Conservation (phyloP, 2,888 invertebrate genomes). For the Drosophila conformis region DNA sequence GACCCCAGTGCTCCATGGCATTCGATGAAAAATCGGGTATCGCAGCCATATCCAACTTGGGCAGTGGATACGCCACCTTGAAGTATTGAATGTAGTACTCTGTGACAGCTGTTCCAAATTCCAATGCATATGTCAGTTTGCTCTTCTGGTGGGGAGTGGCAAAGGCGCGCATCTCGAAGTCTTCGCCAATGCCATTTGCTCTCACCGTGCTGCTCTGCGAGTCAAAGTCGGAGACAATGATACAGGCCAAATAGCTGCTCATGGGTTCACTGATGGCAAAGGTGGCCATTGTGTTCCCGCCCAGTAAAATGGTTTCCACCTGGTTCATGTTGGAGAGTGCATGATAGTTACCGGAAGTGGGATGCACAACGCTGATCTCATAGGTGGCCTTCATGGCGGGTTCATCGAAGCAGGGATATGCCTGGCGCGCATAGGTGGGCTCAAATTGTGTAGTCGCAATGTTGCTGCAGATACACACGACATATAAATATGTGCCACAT, state of each 20-base stretch:
- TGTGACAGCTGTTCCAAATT: constrained; percentile 89
- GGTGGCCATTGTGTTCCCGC: constrained; percentile 87
- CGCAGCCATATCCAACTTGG: constrained; percentile 88
- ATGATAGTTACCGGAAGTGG: constrained; percentile 87
- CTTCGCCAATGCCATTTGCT: constrained; percentile 86
- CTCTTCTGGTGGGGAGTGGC: constrained; percentile 90
- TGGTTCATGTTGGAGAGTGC: constrained; percentile 89
- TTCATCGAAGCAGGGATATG: constrained; percentile 98
- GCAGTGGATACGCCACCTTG: constrained; percentile 92
- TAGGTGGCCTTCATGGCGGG: constrained; percentile 95
- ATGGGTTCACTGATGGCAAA: constrained; percentile 94
- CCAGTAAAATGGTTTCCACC: constrained; percentile 42
- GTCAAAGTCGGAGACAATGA: constrained; percentile 95
- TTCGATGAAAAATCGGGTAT: constrained; percentile 86
- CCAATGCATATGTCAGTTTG: constrained; percentile 91
- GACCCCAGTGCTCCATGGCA: constrained; percentile 98
- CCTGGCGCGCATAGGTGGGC: constrained; percentile 96
- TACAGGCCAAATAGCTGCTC: constrained; percentile 96
- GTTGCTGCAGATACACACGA: constrained; percentile 86
- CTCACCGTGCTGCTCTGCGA: constrained; percentile 85
- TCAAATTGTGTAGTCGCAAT: constrained; percentile 97
- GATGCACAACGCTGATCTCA: constrained; percentile 90
- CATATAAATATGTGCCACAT: constrained; percentile 31
- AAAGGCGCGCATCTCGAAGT: constrained; percentile 89
- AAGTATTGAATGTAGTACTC: constrained; percentile 94